Conservation (phyloP, 92 coral and sea anemone genomes). For the Zoanthus solanderi region DNA sequence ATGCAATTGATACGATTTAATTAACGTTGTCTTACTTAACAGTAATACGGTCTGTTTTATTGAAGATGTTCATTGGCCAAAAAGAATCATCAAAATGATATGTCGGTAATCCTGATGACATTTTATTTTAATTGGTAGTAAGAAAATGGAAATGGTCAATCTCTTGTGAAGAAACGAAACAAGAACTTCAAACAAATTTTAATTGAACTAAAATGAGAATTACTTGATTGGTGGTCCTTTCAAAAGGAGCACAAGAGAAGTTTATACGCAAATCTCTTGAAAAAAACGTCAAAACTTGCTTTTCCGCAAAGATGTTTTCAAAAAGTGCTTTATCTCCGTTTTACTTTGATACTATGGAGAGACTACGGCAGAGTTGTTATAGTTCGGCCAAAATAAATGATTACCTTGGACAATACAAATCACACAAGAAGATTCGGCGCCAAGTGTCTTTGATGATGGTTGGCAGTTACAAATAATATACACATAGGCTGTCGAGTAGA, state of each 20-base stretch:
- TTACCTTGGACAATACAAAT: too few relatives aligned
- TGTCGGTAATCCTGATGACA: background rate
- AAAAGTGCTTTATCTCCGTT: background rate
- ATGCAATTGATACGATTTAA: background rate
- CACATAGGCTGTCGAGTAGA: background rate
- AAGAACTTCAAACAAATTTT: background rate
- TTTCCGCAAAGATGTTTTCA: background rate
- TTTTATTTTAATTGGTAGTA: background rate
- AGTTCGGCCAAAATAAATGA: background rate
- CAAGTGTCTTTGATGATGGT: background rate
- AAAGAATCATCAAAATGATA: background rate
- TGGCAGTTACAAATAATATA: background rate
- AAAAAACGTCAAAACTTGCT: background rate
- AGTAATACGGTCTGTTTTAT: conserved; percentile 16
- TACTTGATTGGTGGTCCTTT: background rate
- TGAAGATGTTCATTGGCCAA: background rate
- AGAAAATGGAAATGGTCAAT: background rate
- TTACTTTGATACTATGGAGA: background rate
- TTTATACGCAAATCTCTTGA: background rate
- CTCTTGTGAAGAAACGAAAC: background rate
- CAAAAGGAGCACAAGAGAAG: background rate
- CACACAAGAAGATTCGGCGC: background rate
- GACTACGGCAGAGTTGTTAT: background rate
- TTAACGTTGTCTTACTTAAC: background rate
- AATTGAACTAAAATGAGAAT: background rate